Evolutionary conservation across 2,113 vertebrate genomes (phyloP), one percentile per base, ranked within the genome.

Genomic region (Stictonetta naevosa): DNA sequence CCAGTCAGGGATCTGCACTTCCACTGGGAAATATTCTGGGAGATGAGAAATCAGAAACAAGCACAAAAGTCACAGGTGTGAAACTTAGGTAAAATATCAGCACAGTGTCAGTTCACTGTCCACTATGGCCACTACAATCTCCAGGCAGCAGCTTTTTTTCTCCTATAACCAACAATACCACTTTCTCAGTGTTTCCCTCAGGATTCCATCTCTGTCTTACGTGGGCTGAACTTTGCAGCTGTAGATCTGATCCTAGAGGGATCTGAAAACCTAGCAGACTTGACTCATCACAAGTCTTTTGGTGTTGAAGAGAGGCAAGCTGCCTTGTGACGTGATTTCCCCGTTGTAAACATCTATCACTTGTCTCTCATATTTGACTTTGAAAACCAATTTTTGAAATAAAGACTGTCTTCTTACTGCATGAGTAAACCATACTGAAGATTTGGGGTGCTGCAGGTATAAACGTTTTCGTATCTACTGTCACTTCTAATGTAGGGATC

Each of bases 91-190:
- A 34, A 59, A 81, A 20, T 64, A 55, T 5, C 50, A n/a, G 31
- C 15, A 18, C 17, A 23, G 29, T 1, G 1, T 71, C 0, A 1
- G 29, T 53, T 71, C 10, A 15, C 29, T 34, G 22, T 5, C 21
- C 6, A 22, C 23, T 42, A 21, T 6, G 11, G 29, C 33, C n/a
- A n/a, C 44, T 86, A n/a, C 28, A 20, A 9, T 21, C 66, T 90
- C 33, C 29, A 59, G 29, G 29, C 18, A 76, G 23, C 0, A 1
- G 21, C 11, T 31, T 36, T 31, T 58, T 48, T 21, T 22, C 12
- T 16, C 16, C 56, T 74, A 58, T 13, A 40, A 46, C 46, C 67
- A 21, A 60, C 53, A 83, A 67, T 66, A 15, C 22, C 53, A 36
- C 59, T 60, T 77, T 14, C 26, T 29, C 16, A 10, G 19, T 20